Conservation (phyloP, 2,113 vertebrate genomes). For the Aptenodytes patagonicus region DNA sequence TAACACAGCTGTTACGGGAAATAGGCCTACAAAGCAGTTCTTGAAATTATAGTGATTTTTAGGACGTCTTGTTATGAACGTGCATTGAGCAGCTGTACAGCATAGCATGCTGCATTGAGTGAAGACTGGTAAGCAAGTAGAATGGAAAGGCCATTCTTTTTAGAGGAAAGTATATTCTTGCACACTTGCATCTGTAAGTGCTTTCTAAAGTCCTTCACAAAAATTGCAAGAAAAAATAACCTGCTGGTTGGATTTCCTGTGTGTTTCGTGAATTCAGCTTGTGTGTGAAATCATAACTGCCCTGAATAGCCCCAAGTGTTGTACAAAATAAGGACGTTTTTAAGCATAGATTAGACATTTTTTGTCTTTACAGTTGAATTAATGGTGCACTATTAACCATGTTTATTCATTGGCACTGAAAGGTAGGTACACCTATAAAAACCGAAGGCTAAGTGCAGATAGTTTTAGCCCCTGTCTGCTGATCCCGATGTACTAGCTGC, state of each 20-base stretch:
- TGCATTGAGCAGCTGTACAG: not conserved
- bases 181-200: not conserved
- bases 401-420: not conserved
- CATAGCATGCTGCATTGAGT: not conserved
- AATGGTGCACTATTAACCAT: not conserved
- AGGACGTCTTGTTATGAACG: not conserved
- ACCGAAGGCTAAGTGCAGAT: not conserved
- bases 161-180: not conserved
- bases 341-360: not conserved
- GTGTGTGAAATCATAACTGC: not conserved
- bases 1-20: not conserved
- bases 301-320: not conserved
- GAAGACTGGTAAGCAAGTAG: not conserved
- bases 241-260: not conserved
- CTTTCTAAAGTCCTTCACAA: not conserved
- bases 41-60: not conserved
- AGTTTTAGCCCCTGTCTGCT: not conserved
- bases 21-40: not conserved
- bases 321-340: not conserved
- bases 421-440: not conserved
- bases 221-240: not conserved
- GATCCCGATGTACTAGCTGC: not conserved
- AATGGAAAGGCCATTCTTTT: not conserved
- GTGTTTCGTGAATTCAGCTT: not conserved
- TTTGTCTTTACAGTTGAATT: not conserved